A percentile compares a stretch with the other conserved stretches of the same genome.
These are phyloP conservation scores for Ophion ellenae DNA, from an alignment of 2,888 invertebrate genomes.

Conservation along the genomic window DNA sequence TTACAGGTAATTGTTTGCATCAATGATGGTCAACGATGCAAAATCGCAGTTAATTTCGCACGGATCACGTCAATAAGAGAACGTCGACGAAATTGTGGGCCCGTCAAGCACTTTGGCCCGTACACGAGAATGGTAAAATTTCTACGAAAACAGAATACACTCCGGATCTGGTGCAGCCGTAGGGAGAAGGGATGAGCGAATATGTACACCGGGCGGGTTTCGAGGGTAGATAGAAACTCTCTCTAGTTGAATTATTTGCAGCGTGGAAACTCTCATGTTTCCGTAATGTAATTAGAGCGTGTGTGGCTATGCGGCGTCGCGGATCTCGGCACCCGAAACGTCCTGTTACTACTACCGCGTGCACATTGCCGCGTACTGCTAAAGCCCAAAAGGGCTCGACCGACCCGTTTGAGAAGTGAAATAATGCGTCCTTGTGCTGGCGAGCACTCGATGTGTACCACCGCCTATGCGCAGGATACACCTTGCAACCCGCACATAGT, in stretches of 20 bases:
- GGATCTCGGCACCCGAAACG: conserved; percentile 54
- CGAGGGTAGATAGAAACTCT: conserved; percentile 59
- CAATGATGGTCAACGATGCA: too few species aligned
- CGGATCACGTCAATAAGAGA: neutral
- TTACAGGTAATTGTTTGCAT: too few species aligned
- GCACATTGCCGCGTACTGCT: conserved; percentile 42
- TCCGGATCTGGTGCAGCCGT: neutral
- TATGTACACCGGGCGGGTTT: conserved; percentile 38
- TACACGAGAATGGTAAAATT: neutral
- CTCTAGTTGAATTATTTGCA: conserved; percentile 69
- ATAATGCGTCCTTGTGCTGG: conserved; percentile 16
- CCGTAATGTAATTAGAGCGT: conserved; percentile 82
- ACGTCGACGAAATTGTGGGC: neutral
- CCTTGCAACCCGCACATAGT: neutral
- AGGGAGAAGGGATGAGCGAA: conserved; percentile 15
- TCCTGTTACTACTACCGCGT: conserved; percentile 35
- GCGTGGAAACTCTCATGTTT: conserved; percentile 81
- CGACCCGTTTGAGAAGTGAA: neutral
- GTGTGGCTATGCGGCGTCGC: conserved; percentile 72
- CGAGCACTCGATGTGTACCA: neutral
- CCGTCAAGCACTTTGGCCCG: neutral
- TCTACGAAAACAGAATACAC: conserved; percentile 22
- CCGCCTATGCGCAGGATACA: neutral
- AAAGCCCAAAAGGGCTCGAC: conserved; percentile 15
- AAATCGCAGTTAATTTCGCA: too few species aligned